Evolutionary conservation across 2,888 invertebrate genomes (phyloP).

Genomic region (Neoscelio sp.): DNA sequence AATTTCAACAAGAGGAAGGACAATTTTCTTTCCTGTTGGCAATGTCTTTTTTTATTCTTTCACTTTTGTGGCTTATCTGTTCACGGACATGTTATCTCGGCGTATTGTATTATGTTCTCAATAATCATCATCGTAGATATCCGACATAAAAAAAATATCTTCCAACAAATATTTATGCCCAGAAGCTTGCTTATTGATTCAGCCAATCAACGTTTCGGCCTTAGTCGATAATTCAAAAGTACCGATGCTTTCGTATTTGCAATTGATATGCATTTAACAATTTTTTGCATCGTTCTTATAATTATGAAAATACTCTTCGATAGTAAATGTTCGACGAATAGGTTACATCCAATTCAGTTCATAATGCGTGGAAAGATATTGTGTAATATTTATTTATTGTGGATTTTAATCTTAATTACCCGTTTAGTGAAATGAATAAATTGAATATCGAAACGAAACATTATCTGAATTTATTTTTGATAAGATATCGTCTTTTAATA

Average conservation of each 20-base stretch:
- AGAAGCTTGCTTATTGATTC: constrained; percentile 51
- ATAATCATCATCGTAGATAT: constrained; percentile 40
- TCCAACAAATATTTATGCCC: constrained; percentile 56
- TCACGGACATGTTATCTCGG: constrained; percentile 56
- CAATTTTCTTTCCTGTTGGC: constrained; percentile 49
- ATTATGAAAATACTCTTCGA: no score
- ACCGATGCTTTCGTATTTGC: not conserved
- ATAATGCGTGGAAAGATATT: no score
- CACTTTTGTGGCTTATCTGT: constrained; percentile 46
- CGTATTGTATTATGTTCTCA: constrained; percentile 34
- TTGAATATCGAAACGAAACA: no score
- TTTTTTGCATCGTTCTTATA: no score
- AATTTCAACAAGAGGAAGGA: constrained; percentile 21
- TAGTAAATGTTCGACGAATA: no score
- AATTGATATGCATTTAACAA: no score
- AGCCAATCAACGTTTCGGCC: constrained; percentile 43
- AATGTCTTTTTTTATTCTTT: constrained; percentile 5
- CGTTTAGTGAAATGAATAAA: no score
- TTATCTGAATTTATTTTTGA: not conserved
- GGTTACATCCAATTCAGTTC: no score
- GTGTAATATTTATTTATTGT: no score
- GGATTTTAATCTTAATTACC: no score
- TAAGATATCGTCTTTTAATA: not conserved
- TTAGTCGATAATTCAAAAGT: constrained; percentile 42
- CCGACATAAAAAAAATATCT: constrained; percentile 25